These are phyloP conservation scores for Pseudochaenichthys georgianus DNA, from an alignment of 2,797 vertebrate species.

Conservation along the genomic window DNA sequence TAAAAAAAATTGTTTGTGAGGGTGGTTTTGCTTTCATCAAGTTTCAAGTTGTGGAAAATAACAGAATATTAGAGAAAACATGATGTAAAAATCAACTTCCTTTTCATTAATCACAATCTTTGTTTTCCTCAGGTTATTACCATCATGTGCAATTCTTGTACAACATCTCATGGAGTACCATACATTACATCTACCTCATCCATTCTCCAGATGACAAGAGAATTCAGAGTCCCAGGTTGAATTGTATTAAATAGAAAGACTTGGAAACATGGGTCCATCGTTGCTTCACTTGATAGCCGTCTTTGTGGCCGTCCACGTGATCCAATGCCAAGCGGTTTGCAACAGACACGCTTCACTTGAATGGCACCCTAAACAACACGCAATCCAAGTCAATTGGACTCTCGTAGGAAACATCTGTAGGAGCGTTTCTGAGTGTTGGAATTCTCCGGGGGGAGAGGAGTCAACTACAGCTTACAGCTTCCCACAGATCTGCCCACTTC, in stretches of 20 bases:
- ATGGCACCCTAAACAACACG: conserved; percentile 79
- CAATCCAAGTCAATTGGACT: conserved; percentile 84
- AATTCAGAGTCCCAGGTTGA: conserved; percentile 33
- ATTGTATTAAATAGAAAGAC: conserved; percentile 18
- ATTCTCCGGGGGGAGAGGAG: conserved; percentile 44
- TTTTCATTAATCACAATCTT: conserved; percentile 42
- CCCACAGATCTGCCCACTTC: conserved; percentile 89
- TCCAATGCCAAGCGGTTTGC: conserved; percentile 78
- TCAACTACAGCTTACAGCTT: conserved; percentile 58
- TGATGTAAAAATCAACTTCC: background rate
- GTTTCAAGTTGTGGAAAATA: conserved; percentile 6
- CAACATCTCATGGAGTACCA: conserved; percentile 8
- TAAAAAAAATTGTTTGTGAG: conserved; percentile 17
- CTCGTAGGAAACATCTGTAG: conserved; percentile 82
- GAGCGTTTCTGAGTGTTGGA: conserved; percentile 83
- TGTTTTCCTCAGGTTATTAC: conserved; percentile 53
- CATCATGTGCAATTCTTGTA: conserved; percentile 10
- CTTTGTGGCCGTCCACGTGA: conserved; percentile 41
- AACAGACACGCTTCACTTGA: conserved; percentile 66
- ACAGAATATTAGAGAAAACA: background rate
- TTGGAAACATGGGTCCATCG: conserved; percentile 55
- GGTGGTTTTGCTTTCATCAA: background rate
- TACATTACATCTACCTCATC: background rate
- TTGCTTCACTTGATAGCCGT: conserved; percentile 50
- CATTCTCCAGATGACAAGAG: conserved; percentile 24